Evolutionary conservation across 2,888 invertebrate species (phyloP).

Genomic region (Apotomis capreana): DNA sequence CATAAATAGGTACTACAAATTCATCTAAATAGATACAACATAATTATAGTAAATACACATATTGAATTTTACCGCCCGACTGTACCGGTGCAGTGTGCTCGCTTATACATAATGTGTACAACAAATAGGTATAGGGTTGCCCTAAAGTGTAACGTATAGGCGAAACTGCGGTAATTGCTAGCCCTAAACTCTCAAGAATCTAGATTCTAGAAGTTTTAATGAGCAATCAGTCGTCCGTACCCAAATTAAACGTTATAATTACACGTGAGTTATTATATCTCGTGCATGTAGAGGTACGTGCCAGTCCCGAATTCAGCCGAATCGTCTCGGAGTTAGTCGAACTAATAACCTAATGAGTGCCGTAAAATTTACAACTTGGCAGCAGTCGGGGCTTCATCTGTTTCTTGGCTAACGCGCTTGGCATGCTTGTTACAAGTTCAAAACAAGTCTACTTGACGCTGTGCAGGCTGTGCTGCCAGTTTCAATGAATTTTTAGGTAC

Average conservation of each 20-base stretch:
- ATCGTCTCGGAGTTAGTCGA: background rate
- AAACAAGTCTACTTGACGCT: background rate
- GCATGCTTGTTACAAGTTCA: constrained; percentile 14
- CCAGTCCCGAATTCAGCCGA: background rate
- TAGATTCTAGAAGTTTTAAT: background rate
- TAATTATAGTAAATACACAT: too few species aligned
- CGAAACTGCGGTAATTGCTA: too few species aligned
- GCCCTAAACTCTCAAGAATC: too few species aligned
- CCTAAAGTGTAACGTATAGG: too few species aligned
- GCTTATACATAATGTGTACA: too few species aligned
- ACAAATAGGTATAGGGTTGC: too few species aligned
- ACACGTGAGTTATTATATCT: background rate
- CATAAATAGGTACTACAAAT: too few species aligned
- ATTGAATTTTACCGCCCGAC: too few species aligned
- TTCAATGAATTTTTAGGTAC: background rate
- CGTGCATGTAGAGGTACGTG: background rate
- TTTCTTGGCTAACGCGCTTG: constrained; percentile 17
- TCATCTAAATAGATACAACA: too few species aligned
- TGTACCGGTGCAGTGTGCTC: too few species aligned
- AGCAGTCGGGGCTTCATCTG: background rate
- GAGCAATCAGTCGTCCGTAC: background rate
- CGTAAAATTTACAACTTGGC: constrained; percentile 20
- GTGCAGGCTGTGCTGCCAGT: background rate
- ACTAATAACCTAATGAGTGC: constrained; percentile 20
- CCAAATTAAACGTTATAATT: background rate